These are phyloP conservation scores for Synanthedon formicaeformis DNA, from an alignment of 2,888 invertebrate species.

Conservation along the genomic window DNA sequence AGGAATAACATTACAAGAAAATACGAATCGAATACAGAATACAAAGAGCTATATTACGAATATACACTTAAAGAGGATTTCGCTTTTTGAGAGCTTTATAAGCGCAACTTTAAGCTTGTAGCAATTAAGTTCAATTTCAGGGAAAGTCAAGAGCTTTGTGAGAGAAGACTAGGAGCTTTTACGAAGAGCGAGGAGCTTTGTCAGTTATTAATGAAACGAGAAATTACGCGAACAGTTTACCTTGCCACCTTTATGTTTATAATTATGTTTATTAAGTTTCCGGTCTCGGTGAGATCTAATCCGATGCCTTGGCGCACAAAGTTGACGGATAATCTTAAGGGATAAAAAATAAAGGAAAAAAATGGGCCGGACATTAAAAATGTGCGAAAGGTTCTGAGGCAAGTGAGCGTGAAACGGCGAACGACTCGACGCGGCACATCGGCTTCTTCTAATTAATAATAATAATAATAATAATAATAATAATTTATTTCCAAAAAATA, in stretches of 20 bases:
- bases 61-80: not conserved
- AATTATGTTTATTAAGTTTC: constrained; percentile 10
- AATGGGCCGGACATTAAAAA: constrained; percentile 21
- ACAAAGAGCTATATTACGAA: too few species aligned
- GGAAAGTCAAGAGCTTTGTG: constrained; percentile 5
- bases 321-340: constrained; percentile 11
- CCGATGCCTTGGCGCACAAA: not conserved
- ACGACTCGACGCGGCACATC: constrained; percentile 9
- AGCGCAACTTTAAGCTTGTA: not conserved
- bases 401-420: constrained; percentile 27
- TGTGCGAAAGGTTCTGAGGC: constrained; percentile 24
- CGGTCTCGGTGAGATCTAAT: not conserved
- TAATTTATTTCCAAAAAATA: too few species aligned
- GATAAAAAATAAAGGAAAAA: constrained; percentile 14
- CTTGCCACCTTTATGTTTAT: constrained; percentile 30
- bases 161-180: constrained; percentile 24
- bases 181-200: constrained; percentile 32
- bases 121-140: constrained; percentile 25
- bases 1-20: too few species aligned
- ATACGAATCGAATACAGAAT: too few species aligned
- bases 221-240: constrained; percentile 33
- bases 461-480: too few species aligned
- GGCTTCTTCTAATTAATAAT: constrained; percentile 26
- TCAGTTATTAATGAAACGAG: constrained; percentile 47
- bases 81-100: not conserved